Conservation (phyloP, 2,113 vertebrate species). For the Syrmaticus mikado region DNA sequence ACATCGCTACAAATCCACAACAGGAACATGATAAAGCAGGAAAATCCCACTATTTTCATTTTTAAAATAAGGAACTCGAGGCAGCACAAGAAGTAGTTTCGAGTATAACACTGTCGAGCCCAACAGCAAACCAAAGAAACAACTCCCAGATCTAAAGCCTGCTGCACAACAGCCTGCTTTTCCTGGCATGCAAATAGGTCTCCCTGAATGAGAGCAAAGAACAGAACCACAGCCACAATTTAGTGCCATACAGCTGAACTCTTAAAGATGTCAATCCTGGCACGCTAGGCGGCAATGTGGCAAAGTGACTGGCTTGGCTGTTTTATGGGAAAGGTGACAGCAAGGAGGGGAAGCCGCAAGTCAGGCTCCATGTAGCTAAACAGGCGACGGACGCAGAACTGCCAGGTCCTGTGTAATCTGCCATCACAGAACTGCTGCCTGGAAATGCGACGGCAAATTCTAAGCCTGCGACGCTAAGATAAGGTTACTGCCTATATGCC, state of each 20-base stretch:
- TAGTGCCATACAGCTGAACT: no score
- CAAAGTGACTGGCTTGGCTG: not conserved
- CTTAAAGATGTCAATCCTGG: not conserved
- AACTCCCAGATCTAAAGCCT: not conserved
- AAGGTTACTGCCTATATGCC: no score
- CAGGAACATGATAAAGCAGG: not conserved
- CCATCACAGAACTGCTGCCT: not conserved
- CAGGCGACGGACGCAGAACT: fast-evolving
- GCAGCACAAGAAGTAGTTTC: not conserved
- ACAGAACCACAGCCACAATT: no score
- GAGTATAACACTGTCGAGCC: not conserved
- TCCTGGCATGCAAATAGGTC: not conserved
- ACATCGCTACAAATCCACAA: not conserved
- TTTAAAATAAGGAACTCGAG: not conserved
- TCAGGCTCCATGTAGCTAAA: not conserved
- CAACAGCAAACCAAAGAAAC: not conserved
- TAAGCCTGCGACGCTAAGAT: not conserved
- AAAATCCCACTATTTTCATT: not conserved
- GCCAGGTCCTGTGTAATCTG: not conserved
- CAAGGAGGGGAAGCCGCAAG: not conserved
- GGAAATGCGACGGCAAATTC: fast-evolving
- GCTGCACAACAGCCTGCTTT: not conserved
- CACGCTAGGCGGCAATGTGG: not conserved
- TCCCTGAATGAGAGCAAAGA: not conserved
- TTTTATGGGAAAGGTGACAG: not conserved